Evolutionary conservation across 2,797 vertebrate genomes (phyloP), one percentile per base, ranked within the genome.

Genomic region (Bradypodion pumilum): DNA sequence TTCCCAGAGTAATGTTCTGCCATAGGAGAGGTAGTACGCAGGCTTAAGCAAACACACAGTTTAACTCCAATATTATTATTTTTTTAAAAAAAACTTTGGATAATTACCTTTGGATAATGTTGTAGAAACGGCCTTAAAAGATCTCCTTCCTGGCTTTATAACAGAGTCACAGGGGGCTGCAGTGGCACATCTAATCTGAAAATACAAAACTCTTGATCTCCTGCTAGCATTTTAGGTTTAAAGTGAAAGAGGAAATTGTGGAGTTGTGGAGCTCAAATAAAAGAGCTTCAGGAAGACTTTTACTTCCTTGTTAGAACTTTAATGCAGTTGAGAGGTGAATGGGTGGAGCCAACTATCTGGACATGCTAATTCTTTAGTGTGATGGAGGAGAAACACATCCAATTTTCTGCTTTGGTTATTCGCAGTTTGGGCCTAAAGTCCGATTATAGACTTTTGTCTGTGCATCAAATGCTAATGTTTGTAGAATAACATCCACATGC

Each of bases 281-380:
- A 68, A 23, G 29, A 70, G 42, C 52, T 72, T 70, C 19, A 6
- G 35, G 66, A 49, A 37, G 7, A 12, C 69, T 63, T 79, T 73
- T 40, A 84, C 56, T 84, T 84, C 83, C 83, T 84, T 21, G 21
- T 72, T 29, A 35, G 42, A 81, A 46, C 29, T 63, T 81, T 10
- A 56, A 32, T 32, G n/a, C 25, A 27, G 65, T 16, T 40, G 42
- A 40, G 46, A 80, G 72, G 44, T 83, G n/a, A 42, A 62, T 49
- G 76, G 83, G 83, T 63, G 83, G 83, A 65, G 83, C 25, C 10
- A 23, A 21, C 16, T 29, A 56, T 15, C 40, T 25, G 9, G 27
- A 72, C 49, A 32, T 32, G 63, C 49, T 69, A 2, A 63, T 29
- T 7, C 19, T 68, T 40, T 23, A 68, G 37, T 49, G 37, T 1